Conservation (phyloP, 2,113 vertebrate genomes). For the Mystacornis crossleyi region DNA sequence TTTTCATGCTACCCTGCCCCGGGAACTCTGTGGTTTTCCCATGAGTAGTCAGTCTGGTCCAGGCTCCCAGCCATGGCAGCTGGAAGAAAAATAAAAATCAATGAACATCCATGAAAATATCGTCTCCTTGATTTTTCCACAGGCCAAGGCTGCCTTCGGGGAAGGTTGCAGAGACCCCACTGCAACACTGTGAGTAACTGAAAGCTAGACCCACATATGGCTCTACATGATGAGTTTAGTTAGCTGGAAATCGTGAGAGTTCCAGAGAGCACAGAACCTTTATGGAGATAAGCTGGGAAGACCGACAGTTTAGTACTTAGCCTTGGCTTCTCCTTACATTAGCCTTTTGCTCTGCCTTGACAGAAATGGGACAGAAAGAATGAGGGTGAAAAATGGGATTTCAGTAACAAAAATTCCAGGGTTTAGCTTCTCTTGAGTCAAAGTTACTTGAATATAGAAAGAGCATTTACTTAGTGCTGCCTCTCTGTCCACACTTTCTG, state of each 20-base stretch:
- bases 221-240: neutral
- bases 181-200: neutral
- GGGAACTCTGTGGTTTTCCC: no score
- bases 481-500: fast-evolving
- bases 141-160: no score
- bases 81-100: no score
- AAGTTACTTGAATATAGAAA: neutral
- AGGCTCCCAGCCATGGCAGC: no score
- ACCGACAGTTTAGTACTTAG: neutral
- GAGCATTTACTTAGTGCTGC: neutral
- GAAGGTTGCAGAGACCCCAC: no score
- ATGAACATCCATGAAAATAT: no score
- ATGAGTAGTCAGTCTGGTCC: no score
- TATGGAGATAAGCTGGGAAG: neutral
- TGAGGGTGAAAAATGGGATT: neutral
- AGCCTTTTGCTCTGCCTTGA: neutral
- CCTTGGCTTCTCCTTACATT: neutral
- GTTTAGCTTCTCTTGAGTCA: neutral
- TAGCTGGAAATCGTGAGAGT: neutral
- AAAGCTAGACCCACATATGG: neutral
- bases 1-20: no score
- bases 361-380: neutral
- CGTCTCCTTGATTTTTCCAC: no score
- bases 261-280: neutral
- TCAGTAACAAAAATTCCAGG: neutral